phyloP scores from a whole-genome alignment of 2,888 invertebrate species.

The Hirtodrosophila duncani region DNA sequence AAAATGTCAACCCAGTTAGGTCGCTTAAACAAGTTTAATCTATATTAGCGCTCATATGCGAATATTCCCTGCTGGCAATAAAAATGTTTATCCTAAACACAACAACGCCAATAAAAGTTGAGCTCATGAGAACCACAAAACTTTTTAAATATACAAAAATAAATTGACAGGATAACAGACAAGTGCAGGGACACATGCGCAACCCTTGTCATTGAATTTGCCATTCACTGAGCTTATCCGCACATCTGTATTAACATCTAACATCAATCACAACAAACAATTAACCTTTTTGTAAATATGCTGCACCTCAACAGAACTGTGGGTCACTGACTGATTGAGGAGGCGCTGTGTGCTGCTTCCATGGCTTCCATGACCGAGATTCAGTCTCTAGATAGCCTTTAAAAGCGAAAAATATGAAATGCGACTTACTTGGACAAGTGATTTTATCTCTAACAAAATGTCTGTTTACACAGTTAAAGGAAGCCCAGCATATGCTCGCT shows the following conservation, averaged over 20 bases:
- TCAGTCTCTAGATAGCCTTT: constrained; percentile 14
- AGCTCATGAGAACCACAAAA: constrained; percentile 14
- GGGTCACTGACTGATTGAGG: constrained; percentile 7
- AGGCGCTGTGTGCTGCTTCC: constrained; percentile 21
- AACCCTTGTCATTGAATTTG: background rate
- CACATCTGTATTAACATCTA: constrained; percentile 24
- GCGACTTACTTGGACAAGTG: constrained; percentile 23
- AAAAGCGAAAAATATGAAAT: constrained; percentile 24
- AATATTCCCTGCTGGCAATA: too few species aligned
- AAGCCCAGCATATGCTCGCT: constrained; percentile 70
- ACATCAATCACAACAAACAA: constrained; percentile 46
- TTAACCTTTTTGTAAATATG: constrained; percentile 49
- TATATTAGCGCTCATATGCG: too few species aligned
- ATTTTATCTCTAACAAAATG: constrained; percentile 32
- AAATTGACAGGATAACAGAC: constrained; percentile 62
- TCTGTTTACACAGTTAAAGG: constrained; percentile 67
- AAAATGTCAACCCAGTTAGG: too few species aligned
- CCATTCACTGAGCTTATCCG: constrained; percentile 35
- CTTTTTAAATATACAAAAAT: constrained; percentile 22
- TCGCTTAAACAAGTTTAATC: too few species aligned
- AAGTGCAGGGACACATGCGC: constrained; percentile 42
- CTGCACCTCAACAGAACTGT: constrained; percentile 19
- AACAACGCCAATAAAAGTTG: background rate
- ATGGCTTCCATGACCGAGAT: constrained; percentile 42
- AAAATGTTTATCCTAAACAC: too few species aligned